Base-by-base conservation (phyloP, 2,113 vertebrate genomes). In the Mirounga angustirostris region DNA sequence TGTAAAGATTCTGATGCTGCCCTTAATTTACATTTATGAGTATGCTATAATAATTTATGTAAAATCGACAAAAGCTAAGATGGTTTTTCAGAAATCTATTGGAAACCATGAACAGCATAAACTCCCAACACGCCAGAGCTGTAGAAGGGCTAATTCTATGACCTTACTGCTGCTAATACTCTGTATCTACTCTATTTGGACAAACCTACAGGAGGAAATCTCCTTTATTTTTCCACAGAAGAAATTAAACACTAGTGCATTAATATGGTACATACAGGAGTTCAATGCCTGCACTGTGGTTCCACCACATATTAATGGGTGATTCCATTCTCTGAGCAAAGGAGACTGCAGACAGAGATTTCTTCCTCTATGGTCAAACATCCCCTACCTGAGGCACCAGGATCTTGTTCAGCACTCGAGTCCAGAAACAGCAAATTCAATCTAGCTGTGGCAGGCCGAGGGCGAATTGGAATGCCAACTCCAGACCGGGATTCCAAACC, bases 371-470 rank as follows among this genome's bases (percentile, higher is more conserved):
- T 69, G 97, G 97, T 98, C 98, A 98, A 98, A 98, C 98, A 96
- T 98, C 97, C 80, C 98, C 98, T 98, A 99, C 99, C 98, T 99
- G 98, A 98, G 98, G 97, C 98, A 98, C 98, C 90, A 46, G 98
- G 98, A 98, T 99, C 98, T 97, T 98, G 92, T 99, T 99, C 98
- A 96, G 96, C 54, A 5, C 8, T 98, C 43, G 82, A 8, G 95
- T 99, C 99, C 99, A 99, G 99, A 99, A 99, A 99, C 98, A 99
- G 99, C 99, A 99, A 99, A 99, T 96, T 98, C 98, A 99, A 98
- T 99, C 98, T 98, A 97, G 97, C 98, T 98, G 98, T 98, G 98
- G 98, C 99, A 98, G 98, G 98, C 98, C 76, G 91, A 92, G 98
- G 98, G 97, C 93, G 96, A 98, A 98, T 61, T 97, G 97, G 98